phyloP scores from a whole-genome alignment of 2,797 vertebrate species.

The Arnoldichthys spilopterus region DNA sequence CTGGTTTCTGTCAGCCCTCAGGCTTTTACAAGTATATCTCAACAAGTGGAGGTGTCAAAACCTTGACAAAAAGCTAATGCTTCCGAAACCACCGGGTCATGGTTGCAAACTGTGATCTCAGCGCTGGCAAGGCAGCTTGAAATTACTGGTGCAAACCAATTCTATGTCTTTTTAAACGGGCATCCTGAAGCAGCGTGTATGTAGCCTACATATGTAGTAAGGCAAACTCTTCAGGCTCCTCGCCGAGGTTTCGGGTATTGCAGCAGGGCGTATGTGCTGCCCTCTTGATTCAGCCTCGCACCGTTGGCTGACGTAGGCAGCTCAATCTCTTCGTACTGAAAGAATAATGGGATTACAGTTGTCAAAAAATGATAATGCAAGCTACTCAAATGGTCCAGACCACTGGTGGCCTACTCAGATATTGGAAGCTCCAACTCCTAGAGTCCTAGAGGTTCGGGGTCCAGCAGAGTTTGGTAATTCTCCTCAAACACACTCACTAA shows the following conservation, averaged over 20 bases:
- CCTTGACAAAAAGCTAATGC: background rate
- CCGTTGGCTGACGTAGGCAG: background rate
- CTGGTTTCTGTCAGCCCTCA: background rate
- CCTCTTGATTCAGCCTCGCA: background rate
- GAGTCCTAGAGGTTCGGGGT: no score
- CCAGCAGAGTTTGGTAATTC: no score
- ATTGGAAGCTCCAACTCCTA: no score
- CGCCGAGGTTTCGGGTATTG: background rate
- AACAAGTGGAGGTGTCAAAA: background rate
- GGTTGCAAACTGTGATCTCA: no score
- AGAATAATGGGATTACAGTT: background rate
- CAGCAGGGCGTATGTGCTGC: constrained; percentile 8
- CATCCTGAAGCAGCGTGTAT: background rate
- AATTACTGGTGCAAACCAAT: background rate
- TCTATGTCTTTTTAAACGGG: background rate
- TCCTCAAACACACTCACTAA: no score
- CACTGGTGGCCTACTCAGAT: no score
- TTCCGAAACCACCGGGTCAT: no score
- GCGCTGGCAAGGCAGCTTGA: background rate
- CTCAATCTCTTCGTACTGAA: constrained; percentile 42
- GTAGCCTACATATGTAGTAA: background rate
- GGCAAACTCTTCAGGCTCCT: background rate
- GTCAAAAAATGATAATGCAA: no score
- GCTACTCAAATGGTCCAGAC: background rate
- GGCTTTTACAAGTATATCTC: background rate